Evolutionary conservation across 2,113 vertebrate species (phyloP).

Genomic region (Trogon surrucura): DNA sequence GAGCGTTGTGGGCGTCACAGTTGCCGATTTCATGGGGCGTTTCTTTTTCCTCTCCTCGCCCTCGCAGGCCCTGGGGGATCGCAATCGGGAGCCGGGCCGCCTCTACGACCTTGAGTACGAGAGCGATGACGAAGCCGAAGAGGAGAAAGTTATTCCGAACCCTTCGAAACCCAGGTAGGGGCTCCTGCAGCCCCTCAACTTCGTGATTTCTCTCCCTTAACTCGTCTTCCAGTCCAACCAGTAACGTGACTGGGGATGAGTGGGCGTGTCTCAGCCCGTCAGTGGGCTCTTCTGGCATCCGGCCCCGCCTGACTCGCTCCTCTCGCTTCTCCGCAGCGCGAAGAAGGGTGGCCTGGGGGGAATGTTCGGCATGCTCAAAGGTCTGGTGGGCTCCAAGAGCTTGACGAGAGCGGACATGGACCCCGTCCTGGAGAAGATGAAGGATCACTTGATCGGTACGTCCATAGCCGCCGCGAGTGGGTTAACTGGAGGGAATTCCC

Average conservation of each 20-base stretch:
- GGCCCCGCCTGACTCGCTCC: neutral
- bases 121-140: conserved; percentile 81
- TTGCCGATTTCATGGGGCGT: neutral
- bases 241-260: neutral
- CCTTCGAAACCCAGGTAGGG: conserved; percentile 74
- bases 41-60: neutral
- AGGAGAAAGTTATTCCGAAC: conserved; percentile 75
- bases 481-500: neutral
- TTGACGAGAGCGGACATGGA: conserved; percentile 91
- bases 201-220: neutral
- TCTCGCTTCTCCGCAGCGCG: conserved; percentile 65
- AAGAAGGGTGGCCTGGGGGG: conserved; percentile 90
- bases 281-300: neutral
- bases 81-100: conserved; percentile 77
- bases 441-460: conserved; percentile 92
- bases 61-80: conserved; percentile 70
- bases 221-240: neutral
- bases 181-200: neutral
- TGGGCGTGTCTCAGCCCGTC: no score
- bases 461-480: accelerated
- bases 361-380: conserved; percentile 98
- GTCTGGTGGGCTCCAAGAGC: conserved; percentile 96
- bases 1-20: accelerated
- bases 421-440: conserved; percentile 96
- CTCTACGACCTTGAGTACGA: conserved; percentile 91